These are phyloP conservation scores for Falco berigora DNA, from an alignment of 2,797 vertebrate species.

Conservation along the genomic window DNA sequence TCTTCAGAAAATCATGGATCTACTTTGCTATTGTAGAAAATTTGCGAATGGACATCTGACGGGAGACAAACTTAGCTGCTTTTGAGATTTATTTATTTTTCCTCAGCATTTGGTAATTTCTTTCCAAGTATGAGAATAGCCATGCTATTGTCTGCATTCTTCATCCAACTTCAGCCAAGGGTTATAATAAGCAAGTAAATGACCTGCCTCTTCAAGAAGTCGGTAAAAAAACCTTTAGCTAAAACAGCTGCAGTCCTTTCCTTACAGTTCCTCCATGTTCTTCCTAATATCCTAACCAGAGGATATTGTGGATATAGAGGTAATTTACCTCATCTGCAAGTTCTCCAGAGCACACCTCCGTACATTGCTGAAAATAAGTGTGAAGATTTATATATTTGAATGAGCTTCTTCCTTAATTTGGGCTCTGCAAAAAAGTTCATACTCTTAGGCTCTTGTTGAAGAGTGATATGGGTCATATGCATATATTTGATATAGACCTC, in stretches of 20 bases:
- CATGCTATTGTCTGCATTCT: not conserved
- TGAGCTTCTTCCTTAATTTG: not conserved
- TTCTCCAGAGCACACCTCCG: not conserved
- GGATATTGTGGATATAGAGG: not conserved
- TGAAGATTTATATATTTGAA: not conserved
- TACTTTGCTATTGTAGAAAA: not conserved
- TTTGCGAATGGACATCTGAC: not conserved
- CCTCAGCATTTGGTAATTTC: not conserved
- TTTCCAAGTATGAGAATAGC: not conserved
- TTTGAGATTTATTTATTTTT: not conserved
- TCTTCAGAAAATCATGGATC: not conserved
- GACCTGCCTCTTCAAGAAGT: not conserved
- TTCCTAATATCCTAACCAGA: no score
- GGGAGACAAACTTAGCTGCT: not conserved
- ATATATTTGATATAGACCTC: not conserved
- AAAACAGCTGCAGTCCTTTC: not conserved
- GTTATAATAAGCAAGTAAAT: not conserved
- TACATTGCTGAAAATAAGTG: not conserved
- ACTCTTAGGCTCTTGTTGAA: not conserved
- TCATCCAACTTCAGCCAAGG: not conserved
- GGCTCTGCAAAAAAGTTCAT: not conserved
- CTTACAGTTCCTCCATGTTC: not conserved
- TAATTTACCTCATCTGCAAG: not conserved
- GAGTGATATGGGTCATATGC: not conserved
- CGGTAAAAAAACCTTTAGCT: not conserved